Evolutionary conservation across 2,888 invertebrate species (phyloP), one percentile per base, ranked within the genome.

Genomic region (Caenorhabditis becei): DNA sequence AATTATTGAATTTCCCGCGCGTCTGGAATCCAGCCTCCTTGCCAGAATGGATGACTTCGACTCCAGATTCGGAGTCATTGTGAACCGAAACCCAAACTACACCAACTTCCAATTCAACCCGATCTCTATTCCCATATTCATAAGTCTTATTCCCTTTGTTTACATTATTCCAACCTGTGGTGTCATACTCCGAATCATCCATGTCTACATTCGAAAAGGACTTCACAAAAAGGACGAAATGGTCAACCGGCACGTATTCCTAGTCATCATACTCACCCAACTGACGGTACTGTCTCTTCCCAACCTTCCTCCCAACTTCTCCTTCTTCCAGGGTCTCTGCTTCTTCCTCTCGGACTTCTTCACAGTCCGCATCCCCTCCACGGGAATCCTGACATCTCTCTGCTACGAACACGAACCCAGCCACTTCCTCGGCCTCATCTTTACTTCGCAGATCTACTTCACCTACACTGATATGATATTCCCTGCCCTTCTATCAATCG

Each of bases 291-390:
- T 5, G 41, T 41, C 10, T 35, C 35, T 10, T 5, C 5, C 35
- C 7, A 35, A 10, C 35, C 5, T 5, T 8, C 5, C 7, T 35
- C 10, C 10, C 7, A 35, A 35, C 10, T 66, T 54, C 32, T 2
- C 18, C 23, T 23, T 53, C 10, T 49, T 70, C 18, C 70, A 70
- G 70, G 59, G 59, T 26, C n/a, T 70, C 5, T 28, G 53, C 10
- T 70, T 62, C 37, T 70, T 70, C 41, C 14, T 70, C 28, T 41
- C 61, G 14, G 70, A 70, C 37, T 62, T 61, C n/a, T 2, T 70
- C 14, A 61, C 44, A 2, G 32, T 62, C n/a, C 61, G 70, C 0
- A 37, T 70, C 16, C 70, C 70, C 7, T 51, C 70, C 1, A 70
- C 70, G 14, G 70, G 70, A 26, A 28, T 70, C 37, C 41, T 70